A percentile compares a stretch with the other conserved stretches of the same genome.
phyloP scores from a whole-genome alignment of 2,113 vertebrate genomes.

The Xiphorhynchus elegans region DNA sequence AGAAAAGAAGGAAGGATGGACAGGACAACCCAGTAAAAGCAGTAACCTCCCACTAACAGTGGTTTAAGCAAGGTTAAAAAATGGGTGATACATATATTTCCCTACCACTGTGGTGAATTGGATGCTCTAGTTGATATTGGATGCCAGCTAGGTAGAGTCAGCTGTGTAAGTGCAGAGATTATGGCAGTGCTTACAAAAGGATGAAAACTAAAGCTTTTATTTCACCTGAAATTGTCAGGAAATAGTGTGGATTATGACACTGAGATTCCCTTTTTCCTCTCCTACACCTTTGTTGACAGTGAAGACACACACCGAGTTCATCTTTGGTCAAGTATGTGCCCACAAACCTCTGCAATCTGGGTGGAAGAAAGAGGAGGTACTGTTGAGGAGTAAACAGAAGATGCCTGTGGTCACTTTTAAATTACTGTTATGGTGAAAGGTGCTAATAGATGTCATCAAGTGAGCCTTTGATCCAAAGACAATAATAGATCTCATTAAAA shows the following conservation, averaged over 20 bases:
- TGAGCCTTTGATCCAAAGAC: constrained; percentile 56
- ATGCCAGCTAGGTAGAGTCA: background rate
- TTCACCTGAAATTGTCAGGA: constrained; percentile 43
- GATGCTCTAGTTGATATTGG: background rate
- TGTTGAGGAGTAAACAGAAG: constrained; percentile 48
- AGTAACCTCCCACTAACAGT: background rate
- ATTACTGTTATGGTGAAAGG: constrained; percentile 57
- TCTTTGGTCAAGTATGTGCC: constrained; percentile 47
- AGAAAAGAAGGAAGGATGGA: background rate
- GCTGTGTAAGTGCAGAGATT: background rate
- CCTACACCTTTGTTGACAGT: constrained; percentile 29
- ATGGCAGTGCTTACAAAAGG: background rate
- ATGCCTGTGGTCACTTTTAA: constrained; percentile 55
- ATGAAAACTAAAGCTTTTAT: constrained; percentile 6
- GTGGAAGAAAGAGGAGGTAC: constrained; percentile 8
- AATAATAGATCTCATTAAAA: constrained; percentile 57
- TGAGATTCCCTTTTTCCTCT: background rate
- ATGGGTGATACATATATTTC: background rate
- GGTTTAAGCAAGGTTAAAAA: background rate
- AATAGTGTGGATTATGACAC: background rate
- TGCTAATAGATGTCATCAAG: constrained; percentile 50
- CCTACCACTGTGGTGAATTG: background rate
- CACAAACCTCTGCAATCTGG: background rate
- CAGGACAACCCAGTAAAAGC: background rate
- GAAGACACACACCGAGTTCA: constrained; percentile 20